Base-by-base conservation (phyloP, 2,888 invertebrate genomes). In the Morpho helenor region DNA sequence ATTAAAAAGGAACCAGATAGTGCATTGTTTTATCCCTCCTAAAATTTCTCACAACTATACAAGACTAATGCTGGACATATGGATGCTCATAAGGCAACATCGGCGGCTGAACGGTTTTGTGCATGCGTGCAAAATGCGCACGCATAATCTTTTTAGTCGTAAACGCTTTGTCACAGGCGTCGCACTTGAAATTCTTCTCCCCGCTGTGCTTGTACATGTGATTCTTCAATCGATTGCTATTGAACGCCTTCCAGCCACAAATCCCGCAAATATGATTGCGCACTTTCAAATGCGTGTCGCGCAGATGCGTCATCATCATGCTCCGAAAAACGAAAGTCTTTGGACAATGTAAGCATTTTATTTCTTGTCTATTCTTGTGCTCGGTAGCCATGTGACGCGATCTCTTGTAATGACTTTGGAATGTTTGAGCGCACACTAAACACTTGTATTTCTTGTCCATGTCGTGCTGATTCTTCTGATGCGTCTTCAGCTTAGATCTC, bases 401-500 rank as follows among this genome's bases (percentile, higher is more conserved):
- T 3, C 87, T 66, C 53, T 82, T 85, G 57, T 87, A 87, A 52
- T 85, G 83, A n/a, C 84, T 86, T 40, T 79, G 77, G 50, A 91
- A 91, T 0, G 69, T 79, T 43, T 79, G 72, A 0, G 86, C 65
- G 52, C 92, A 92, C 0, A 86, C 76, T 3, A 86, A 70, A 63
- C 93, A 93, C 55, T 88, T 89, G 66, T 85, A 91, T 41, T 88
- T 92, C 62, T 88, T 91, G 42, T 91, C 90, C 8, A 83, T 56
- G 45, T 84, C 81, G n/a, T 88, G 88, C 7, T 75, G 76, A 46
- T 85, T 82, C 41, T 82, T 83, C 63, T 83, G 84, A 65, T 92
- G 92, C 0, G 87, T 91, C 50, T 82, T 86, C 31, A 92, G 65
- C 48, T 92, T 92, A 0, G 84, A 77, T n/a, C 82, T 75, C 0